Conservation (phyloP, 2,797 vertebrate genomes). For the Sebastes diploproa region DNA sequence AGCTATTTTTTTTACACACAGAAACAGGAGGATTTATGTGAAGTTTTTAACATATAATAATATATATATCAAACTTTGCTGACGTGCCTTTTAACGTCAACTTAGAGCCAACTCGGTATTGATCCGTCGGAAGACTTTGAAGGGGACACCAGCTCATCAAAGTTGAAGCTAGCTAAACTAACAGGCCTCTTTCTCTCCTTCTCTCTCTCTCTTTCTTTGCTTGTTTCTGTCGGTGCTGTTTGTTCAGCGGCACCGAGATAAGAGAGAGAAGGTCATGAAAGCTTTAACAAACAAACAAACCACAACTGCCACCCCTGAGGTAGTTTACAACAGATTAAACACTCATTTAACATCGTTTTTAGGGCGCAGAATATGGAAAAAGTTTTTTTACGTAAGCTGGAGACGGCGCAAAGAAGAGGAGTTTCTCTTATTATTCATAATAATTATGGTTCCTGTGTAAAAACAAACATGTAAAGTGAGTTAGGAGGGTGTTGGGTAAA, state of each 20-base stretch:
- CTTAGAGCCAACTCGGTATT: background rate
- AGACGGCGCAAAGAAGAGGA: background rate
- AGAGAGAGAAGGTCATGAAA: conserved; percentile 20
- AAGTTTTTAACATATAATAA: conserved; percentile 3
- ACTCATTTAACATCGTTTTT: background rate
- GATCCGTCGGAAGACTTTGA: background rate
- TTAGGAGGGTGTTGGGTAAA: background rate
- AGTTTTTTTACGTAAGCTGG: conserved; percentile 45
- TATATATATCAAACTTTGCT: background rate
- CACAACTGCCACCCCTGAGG: background rate
- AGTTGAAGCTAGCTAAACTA: conserved; percentile 25
- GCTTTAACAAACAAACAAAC: background rate
- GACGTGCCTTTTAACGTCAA: background rate
- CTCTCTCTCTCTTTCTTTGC: background rate
- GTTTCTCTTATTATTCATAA: too few species aligned
- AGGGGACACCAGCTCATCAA: conserved; percentile 2
- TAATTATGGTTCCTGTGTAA: too few species aligned
- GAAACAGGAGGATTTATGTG: conserved; percentile 1
- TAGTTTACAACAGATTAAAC: background rate
- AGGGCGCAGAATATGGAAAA: background rate
- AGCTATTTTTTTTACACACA: conserved; percentile 42
- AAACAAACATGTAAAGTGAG: background rate
- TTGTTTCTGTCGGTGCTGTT: conserved; percentile 30
- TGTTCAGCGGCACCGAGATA: conserved; percentile 49
- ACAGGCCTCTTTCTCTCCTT: conserved; percentile 29